Evolutionary conservation across 2,797 vertebrate species (phyloP).

Genomic region (Falco concolor): DNA sequence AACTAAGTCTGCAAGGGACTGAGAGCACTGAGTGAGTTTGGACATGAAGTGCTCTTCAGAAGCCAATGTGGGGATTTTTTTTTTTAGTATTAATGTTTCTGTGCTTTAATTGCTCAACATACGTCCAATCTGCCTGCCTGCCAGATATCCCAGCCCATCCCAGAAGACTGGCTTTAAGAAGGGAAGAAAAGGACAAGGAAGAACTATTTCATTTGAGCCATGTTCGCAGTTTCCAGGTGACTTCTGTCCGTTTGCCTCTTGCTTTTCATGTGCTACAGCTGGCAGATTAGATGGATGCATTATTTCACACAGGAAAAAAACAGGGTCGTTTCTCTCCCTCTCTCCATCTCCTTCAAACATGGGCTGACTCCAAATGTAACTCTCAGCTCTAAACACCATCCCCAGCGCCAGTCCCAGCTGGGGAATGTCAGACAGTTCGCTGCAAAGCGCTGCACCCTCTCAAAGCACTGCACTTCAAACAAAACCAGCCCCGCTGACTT

Average conservation of each 20-base stretch:
- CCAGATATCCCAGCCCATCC: background rate
- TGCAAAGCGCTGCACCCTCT: background rate
- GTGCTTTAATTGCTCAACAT: background rate
- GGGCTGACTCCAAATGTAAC: background rate
- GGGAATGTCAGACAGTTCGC: conserved; percentile 11
- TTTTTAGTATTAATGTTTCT: conserved; percentile 15
- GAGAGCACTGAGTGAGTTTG: conserved; percentile 1
- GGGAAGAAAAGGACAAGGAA: background rate
- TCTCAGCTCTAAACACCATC: background rate
- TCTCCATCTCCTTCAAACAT: background rate
- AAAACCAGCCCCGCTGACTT: conserved; percentile 16
- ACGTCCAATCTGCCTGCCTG: background rate
- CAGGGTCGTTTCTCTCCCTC: conserved; percentile 4
- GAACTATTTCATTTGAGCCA: background rate
- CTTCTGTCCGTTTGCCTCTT: background rate
- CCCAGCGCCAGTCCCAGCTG: conserved; percentile 5
- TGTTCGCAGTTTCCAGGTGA: conserved; percentile 21
- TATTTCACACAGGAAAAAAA: conserved; percentile 5
- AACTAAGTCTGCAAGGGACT: background rate
- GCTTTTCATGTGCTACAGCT: conserved; percentile 13
- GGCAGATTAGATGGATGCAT: background rate
- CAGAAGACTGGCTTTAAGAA: background rate
- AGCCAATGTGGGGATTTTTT: background rate
- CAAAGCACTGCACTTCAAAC: conserved; percentile 25
- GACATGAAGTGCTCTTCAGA: background rate